Evolutionary conservation across 2,888 invertebrate species (phyloP), one percentile per base, ranked within the genome.

Genomic region (Agriotes lineatus): DNA sequence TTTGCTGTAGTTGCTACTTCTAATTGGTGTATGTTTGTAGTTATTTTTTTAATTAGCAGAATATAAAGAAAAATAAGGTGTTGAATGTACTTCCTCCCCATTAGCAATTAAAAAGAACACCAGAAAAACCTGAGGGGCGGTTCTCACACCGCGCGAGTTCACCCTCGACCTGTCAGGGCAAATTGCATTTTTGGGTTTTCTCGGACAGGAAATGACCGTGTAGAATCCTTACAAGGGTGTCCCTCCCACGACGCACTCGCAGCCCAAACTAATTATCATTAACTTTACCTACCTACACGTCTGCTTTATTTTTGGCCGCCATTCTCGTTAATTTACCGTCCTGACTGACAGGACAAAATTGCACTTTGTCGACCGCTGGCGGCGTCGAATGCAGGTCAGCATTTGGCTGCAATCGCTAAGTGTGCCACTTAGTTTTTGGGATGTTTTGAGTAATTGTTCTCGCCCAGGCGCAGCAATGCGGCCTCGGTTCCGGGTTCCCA

Each of bases 161-260:
- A 60, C 44, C 59, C 35, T 60, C 72, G 66, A 72, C 73, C 72
- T 73, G 70, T 72, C 72, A 69, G 66, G 45, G 60, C 62, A 74
- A 73, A 74, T 73, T 74, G 72, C 74, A 73, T 71, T 74, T 74
- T 70, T 73, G 64, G 72, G 74, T 59, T 74, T 74, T 73, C 73
- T 71, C 67, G 67, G 70, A 71, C 74, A 73, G 74, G 74, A 74
- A 74, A 74, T 74, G 72, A 74, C 72, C 73, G 70, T 37, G 30
- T 63, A 42, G 71, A 68, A 68, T 65, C 73, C 74, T 72, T 74
- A 72, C 22, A 67, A 61, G 30, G 45, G 48, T 59, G 35, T 52
- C 68, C 66, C 70, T 72, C 71, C 71, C 66, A 71, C 71, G 69
- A 67, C 48, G 64, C 45, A 57, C 59, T 60, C 64, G 61, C 39